Conservation (phyloP, 2,888 invertebrate genomes). For the Andrena dorsata region DNA sequence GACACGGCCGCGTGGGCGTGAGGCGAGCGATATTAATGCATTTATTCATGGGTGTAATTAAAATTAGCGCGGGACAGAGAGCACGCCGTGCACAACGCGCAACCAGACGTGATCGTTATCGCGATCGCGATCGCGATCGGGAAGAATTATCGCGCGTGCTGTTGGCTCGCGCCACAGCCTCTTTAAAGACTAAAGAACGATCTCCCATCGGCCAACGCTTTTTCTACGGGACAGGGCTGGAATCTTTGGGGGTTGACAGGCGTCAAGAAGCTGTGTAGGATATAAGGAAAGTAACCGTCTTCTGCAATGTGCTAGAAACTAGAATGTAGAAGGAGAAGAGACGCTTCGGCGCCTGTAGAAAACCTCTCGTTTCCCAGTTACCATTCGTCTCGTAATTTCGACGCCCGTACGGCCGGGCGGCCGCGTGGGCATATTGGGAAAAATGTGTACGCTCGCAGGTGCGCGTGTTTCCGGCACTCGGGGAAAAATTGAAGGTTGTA, state of each 20-base stretch:
- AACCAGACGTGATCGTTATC: slow-evolving; percentile 71
- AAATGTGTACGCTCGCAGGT: slow-evolving; percentile 35
- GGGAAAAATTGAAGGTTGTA: neutral
- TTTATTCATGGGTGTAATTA: slow-evolving; percentile 70
- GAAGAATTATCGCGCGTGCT: slow-evolving; percentile 70
- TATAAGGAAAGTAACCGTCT: neutral
- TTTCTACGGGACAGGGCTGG: neutral
- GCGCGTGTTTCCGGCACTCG: neutral
- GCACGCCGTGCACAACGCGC: slow-evolving; percentile 21
- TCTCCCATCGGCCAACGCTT: neutral
- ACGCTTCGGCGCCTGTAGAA: neutral
- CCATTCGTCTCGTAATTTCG: slow-evolving; percentile 13
- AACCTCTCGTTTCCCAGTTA: slow-evolving; percentile 17
- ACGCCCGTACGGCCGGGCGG: neutral
- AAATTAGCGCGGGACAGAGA: slow-evolving; percentile 63
- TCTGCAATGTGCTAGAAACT: no score
- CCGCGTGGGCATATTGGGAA: slow-evolving; percentile 16
- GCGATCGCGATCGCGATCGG: slow-evolving; percentile 63
- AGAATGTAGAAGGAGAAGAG: no score
- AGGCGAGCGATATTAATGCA: slow-evolving; percentile 67
- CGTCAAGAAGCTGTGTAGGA: neutral
- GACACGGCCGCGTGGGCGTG: slow-evolving; percentile 54
- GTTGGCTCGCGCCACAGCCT: slow-evolving; percentile 36
- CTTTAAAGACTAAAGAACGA: neutral
- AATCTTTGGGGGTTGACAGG: neutral